These are phyloP conservation scores for Mythimna albipuncta DNA, from an alignment of 2,888 invertebrate genomes.

Conservation along the genomic window DNA sequence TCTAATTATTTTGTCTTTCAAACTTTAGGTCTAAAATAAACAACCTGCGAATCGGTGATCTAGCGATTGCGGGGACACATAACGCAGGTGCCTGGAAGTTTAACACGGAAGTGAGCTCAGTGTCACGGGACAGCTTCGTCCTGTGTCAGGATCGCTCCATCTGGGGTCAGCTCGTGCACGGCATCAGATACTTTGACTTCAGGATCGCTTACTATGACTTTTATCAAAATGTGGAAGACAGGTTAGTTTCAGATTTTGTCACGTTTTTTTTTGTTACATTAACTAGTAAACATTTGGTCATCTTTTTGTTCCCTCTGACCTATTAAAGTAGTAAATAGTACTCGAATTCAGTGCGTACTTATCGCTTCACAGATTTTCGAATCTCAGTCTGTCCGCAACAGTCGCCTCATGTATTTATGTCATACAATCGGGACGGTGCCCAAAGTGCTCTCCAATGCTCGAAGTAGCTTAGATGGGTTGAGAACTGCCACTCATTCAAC, in stretches of 20 bases:
- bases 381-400: constrained; percentile 14
- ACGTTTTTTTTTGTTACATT: background rate
- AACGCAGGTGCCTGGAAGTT: constrained; percentile 90
- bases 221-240: constrained; percentile 81
- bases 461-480: constrained; percentile 5
- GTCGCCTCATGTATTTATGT: constrained; percentile 14
- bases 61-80: constrained; percentile 89
- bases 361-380: background rate
- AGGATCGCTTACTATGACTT: constrained; percentile 93
- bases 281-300: background rate
- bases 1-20: constrained; percentile 8
- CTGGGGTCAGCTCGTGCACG: constrained; percentile 96
- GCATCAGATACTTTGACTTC: constrained; percentile 95
- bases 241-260: constrained; percentile 64
- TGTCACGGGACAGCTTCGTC: constrained; percentile 82
- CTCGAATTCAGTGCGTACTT: constrained; percentile 3
- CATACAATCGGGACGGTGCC: background rate
- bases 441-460: constrained; percentile 29
- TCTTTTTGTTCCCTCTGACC: background rate
- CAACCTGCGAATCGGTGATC: constrained; percentile 83
- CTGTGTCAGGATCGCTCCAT: constrained; percentile 94
- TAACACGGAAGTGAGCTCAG: constrained; percentile 86
- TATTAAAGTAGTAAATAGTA: constrained; percentile 9
- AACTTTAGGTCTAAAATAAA: constrained; percentile 79
- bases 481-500: constrained; percentile 28